Base-by-base conservation (phyloP, 92 coral and sea anemone genomes). In the Porites cylindrica region DNA sequence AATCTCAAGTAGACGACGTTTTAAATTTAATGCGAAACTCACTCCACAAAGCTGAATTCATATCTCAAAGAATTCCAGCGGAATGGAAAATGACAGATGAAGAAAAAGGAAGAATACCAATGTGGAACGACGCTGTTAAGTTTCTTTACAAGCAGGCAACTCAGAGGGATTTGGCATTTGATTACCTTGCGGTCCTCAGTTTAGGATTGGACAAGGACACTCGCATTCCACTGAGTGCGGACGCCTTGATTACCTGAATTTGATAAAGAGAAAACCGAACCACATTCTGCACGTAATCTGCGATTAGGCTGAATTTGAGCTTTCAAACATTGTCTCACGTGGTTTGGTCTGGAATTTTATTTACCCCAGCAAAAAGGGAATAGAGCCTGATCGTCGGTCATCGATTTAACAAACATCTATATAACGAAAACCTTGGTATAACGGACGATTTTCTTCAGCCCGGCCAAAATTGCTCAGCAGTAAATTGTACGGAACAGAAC, bases 101-200 rank as follows among this genome's bases (percentile, higher is more conserved):
- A 54, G 1, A 38, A 54, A 1, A 56, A 9, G 79, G 66, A 6
- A 1, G 59, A 12, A 54, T 12, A 8, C 59, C 59, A 54, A 8
- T 7, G 11, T 75, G 79, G 79, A 58, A 19, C 56, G 47, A 13
- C 21, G 79, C 79, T 56, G 38, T 75, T 21, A 75, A 75, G n/a
- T 75, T 75, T 75, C 65, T 75, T 53, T 75, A 75, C 66, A 8
- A 26, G 56, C 79, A 75, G 65, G 79, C 79, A 1, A 56, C 66
- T 58, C 47, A 75, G 20, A 58, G 19, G 59, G 65, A 75, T 75
- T 56, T 53, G 51, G 38, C 50, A 12, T 75, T 75, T 56, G 79
- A 75, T 19, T 74, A 74, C 9, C 78, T 74, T 1, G 6, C 19
- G 10, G 61, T 50, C 10, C 78, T 74, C 61, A 75, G 50, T 53